Evolutionary conservation across 2,797 vertebrate genomes (phyloP).

Genomic region (Graptemys geographica): DNA sequence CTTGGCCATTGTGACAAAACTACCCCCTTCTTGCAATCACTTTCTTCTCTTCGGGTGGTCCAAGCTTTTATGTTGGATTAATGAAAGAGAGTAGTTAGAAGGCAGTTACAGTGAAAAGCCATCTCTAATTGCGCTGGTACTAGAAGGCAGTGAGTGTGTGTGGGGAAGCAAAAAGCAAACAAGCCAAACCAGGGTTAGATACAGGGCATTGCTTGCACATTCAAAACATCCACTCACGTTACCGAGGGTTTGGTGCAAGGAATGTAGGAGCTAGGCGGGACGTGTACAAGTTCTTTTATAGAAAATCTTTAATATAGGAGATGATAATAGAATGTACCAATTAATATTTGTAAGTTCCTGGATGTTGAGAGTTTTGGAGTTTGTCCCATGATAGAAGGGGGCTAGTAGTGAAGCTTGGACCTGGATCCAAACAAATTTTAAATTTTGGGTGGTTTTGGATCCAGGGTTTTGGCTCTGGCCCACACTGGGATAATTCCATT

Average conservation of each 20-base stretch:
- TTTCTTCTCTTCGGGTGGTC: slow-evolving; percentile 7
- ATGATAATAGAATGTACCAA: background rate
- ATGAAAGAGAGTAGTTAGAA: background rate
- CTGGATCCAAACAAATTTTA: slow-evolving; percentile 11
- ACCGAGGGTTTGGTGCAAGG: slow-evolving; percentile 26
- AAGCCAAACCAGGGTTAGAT: background rate
- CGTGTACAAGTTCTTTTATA: background rate
- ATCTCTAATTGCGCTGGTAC: background rate
- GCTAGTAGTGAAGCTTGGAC: slow-evolving; percentile 50
- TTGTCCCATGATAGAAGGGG: background rate
- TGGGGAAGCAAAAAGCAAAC: slow-evolving; percentile 10
- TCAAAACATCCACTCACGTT: slow-evolving; percentile 27
- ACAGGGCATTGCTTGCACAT: background rate
- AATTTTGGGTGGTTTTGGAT: slow-evolving; percentile 28
- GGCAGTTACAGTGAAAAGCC: background rate
- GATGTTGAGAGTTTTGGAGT: slow-evolving; percentile 1
- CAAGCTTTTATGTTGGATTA: slow-evolving; percentile 18
- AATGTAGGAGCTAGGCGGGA: slow-evolving; percentile 12
- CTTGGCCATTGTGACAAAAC: background rate
- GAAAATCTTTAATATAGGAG: background rate
- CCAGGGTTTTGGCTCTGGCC: slow-evolving; percentile 51
- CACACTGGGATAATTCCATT: slow-evolving; percentile 51
- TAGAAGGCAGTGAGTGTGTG: slow-evolving; percentile 1
- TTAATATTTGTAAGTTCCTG: background rate
- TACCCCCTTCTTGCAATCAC: background rate